Base-by-base conservation (phyloP, 2,113 vertebrate genomes). In the Columbina picui region DNA sequence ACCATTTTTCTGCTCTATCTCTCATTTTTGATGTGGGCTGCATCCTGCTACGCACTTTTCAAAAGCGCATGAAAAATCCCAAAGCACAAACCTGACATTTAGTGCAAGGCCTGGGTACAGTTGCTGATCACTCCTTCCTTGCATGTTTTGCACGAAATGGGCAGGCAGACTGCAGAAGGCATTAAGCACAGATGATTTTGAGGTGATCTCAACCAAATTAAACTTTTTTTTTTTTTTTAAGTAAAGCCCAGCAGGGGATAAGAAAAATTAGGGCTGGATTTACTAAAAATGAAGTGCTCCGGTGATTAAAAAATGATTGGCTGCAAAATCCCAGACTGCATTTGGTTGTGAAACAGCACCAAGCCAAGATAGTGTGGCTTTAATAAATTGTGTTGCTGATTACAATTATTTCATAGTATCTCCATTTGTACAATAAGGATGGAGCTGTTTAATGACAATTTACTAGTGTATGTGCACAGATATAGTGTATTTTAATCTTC, bases 181-280 rank as follows among this genome's bases (percentile, higher is more conserved):
- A 92, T 97, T 96, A 96, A 95, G 86, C 86, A 76, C 89, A 88
- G 91, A 90, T 83, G 93, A 95, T 96, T 96, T 96, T 87, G 91
- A 95, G 92, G 91, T 92, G 84, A 96, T 97, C 91, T 91, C 94
- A 86, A 93, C 78, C 80, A 96, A 97, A 97, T 97, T 95, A 97
- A 97, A 97, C 92, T 97, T 93, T 86, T 84, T 91, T 87, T 78
- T 50, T 52, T 59, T 39, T 63, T 61, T 59, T 63, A 92, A 95
- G 91, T 81, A 94, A 96, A 96, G 61, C 95, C 87, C 96, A 94
- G 94, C 85, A 95, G 93, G 93, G 88, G 91, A 97, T 95, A 90
- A 96, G 82, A 91, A 91, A 93, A 96, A 96, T 89, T 89, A 94
- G 94, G 76, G 70, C 50, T 94, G 96, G 94, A 95, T 97, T 97